These are phyloP conservation scores for Tetrax tetrax DNA, from an alignment of 2,113 vertebrate species.

Conservation along the genomic window DNA sequence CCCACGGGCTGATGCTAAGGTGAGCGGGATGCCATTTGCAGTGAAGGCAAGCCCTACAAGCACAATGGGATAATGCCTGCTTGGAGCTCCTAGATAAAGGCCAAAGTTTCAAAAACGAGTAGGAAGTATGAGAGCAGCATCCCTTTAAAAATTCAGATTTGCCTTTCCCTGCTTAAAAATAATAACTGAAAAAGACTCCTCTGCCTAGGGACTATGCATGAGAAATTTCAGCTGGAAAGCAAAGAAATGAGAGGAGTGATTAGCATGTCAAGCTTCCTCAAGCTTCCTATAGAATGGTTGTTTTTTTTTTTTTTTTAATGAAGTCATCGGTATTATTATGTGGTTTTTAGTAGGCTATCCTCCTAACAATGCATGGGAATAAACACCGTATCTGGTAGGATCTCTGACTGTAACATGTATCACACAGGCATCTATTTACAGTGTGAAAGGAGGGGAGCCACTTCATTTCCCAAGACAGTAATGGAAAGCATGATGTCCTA, in stretches of 20 bases:
- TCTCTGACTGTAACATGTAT: conserved; percentile 25
- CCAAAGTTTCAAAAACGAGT: not conserved
- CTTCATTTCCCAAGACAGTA: not conserved
- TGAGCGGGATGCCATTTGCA: not conserved
- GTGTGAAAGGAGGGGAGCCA: not conserved
- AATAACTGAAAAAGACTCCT: not conserved
- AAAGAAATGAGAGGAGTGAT: conserved; percentile 1
- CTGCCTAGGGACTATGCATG: not conserved
- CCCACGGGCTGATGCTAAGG: not conserved
- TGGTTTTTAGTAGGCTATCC: not conserved
- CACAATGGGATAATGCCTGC: not conserved
- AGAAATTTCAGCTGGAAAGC: not conserved
- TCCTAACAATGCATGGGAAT: conserved; percentile 35
- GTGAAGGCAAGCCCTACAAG: not conserved
- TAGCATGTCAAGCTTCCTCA: not conserved
- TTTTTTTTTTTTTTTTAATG: not conserved
- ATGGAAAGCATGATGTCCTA: conserved; percentile 49
- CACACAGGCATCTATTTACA: conserved; percentile 23
- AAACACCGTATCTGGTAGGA: conserved; percentile 24
- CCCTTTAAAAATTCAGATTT: not conserved
- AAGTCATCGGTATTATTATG: conserved; percentile 26
- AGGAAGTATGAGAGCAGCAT: not conserved
- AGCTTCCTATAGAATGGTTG: not conserved
- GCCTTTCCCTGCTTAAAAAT: not conserved
- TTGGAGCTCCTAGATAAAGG: not conserved